A percentile compares a stretch with the other conserved stretches of the same genome.
phyloP scores from a whole-genome alignment of 2,113 vertebrate species.

The Albula goreensis region DNA sequence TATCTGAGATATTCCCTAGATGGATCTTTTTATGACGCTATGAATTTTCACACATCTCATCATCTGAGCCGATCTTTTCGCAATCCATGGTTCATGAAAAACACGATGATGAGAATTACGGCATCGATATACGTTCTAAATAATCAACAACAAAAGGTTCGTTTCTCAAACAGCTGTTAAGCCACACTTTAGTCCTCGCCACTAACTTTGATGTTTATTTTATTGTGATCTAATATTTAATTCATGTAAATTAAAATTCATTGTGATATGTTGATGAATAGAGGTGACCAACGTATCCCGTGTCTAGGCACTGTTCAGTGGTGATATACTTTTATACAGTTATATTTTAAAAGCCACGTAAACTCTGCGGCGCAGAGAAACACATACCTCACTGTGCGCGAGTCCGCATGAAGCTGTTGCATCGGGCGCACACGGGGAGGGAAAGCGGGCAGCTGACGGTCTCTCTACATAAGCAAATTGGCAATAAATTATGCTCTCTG shows the following conservation, averaged over 20 bases:
- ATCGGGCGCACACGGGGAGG: constrained; percentile 30
- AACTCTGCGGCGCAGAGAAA: neutral
- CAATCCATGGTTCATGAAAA: too few relatives aligned
- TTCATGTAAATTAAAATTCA: neutral
- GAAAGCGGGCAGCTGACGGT: constrained; percentile 36
- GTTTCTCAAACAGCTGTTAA: neutral
- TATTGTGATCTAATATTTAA: neutral
- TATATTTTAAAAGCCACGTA: constrained; percentile 4
- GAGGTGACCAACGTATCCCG: neutral
- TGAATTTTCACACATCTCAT: neutral
- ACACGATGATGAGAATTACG: too few relatives aligned
- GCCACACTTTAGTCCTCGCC: neutral
- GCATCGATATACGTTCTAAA: neutral
- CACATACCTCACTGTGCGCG: neutral
- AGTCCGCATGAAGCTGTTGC: constrained; percentile 25
- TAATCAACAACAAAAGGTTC: neutral
- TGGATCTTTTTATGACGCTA: neutral
- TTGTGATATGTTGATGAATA: neutral
- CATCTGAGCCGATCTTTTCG: neutral
- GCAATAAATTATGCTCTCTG: constrained; percentile 52
- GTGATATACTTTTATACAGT: neutral
- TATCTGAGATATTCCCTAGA: neutral
- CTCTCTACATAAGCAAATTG: constrained; percentile 54
- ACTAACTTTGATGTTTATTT: neutral
- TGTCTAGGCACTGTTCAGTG: neutral